A percentile compares a stretch with the other conserved stretches of the same genome.
Evolutionary conservation across 1,140 invertebrate genomes (phyloP).

Genomic region (Eciton burchellii): DNA sequence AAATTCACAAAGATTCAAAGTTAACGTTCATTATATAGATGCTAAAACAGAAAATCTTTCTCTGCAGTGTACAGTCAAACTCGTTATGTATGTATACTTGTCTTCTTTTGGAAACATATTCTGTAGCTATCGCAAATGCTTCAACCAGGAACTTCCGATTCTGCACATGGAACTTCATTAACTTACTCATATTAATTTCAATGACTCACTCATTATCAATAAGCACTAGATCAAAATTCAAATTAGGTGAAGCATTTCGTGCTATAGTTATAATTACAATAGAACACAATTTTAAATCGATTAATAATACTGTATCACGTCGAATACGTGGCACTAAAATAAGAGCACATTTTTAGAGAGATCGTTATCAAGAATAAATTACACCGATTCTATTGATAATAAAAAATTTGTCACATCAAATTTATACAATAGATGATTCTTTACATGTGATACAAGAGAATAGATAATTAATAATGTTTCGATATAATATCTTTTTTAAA

Average conservation of each 20-base stretch:
- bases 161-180: constrained; percentile 16
- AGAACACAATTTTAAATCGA: not conserved
- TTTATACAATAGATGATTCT: not conserved
- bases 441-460: constrained; percentile 3
- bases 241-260: constrained; percentile 45
- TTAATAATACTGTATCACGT: constrained; percentile 31
- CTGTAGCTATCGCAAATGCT: constrained; percentile 49
- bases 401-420: not conserved
- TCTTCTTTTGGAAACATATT: not conserved
- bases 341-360: not conserved
- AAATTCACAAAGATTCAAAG: constrained; percentile 22
- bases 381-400: not conserved
- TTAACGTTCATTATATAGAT: constrained; percentile 21
- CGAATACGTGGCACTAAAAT: not conserved
- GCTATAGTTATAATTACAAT: constrained; percentile 26
- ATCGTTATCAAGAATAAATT: not conserved
- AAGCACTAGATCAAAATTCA: constrained; percentile 28
- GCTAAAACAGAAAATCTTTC: constrained; percentile 7
- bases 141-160: constrained; percentile 25
- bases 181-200: too few species aligned
- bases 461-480: not conserved
- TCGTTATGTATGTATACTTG: not conserved
- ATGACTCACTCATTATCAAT: not conserved
- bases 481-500: not conserved
- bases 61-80: not conserved